Evolutionary conservation across 2,797 vertebrate genomes (phyloP).

Genomic region (Telmatherina bonti): DNA sequence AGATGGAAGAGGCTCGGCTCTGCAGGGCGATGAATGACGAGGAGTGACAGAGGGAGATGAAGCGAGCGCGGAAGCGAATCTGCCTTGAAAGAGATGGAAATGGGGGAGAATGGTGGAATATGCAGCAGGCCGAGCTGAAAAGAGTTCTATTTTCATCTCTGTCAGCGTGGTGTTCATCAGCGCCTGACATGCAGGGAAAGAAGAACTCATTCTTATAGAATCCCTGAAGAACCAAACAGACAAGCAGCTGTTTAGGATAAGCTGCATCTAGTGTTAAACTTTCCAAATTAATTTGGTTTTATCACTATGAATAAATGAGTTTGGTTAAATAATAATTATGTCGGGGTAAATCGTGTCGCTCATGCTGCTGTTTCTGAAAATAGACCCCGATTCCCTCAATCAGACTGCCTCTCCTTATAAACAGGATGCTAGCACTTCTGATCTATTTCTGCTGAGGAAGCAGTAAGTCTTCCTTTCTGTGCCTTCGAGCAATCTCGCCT

Average conservation of each 20-base stretch:
- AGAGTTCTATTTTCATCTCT: slow-evolving; percentile 33
- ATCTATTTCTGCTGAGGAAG: slow-evolving; percentile 51
- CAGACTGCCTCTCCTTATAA: slow-evolving; percentile 12
- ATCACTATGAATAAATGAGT: slow-evolving; percentile 19
- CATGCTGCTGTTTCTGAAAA: slow-evolving; percentile 23
- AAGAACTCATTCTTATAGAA: background rate
- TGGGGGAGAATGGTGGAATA: slow-evolving; percentile 33
- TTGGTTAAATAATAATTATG: background rate
- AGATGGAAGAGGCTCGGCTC: slow-evolving; percentile 46
- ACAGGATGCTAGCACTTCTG: slow-evolving; percentile 42
- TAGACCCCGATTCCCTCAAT: slow-evolving; percentile 20
- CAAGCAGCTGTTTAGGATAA: slow-evolving; percentile 9
- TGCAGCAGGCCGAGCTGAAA: slow-evolving; percentile 9
- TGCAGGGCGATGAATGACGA: slow-evolving; percentile 42
- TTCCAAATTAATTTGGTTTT: slow-evolving; percentile 16
- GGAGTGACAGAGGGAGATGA: slow-evolving; percentile 58
- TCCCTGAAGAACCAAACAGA: slow-evolving; percentile 3
- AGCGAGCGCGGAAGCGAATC: slow-evolving; percentile 47
- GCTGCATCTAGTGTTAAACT: background rate
- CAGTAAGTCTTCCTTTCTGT: slow-evolving; percentile 9
- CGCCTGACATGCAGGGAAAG: slow-evolving; percentile 2
- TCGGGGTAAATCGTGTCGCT: background rate
- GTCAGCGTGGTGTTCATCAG: slow-evolving; percentile 20
- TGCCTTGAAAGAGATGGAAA: slow-evolving; percentile 56
- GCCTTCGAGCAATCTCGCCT: slow-evolving; percentile 12